Percentiles rank a stretch among this genome's conserved stretches.
phyloP scores from a whole-genome alignment of 2,113 vertebrate genomes.

The Ibidorhyncha struthersii region DNA sequence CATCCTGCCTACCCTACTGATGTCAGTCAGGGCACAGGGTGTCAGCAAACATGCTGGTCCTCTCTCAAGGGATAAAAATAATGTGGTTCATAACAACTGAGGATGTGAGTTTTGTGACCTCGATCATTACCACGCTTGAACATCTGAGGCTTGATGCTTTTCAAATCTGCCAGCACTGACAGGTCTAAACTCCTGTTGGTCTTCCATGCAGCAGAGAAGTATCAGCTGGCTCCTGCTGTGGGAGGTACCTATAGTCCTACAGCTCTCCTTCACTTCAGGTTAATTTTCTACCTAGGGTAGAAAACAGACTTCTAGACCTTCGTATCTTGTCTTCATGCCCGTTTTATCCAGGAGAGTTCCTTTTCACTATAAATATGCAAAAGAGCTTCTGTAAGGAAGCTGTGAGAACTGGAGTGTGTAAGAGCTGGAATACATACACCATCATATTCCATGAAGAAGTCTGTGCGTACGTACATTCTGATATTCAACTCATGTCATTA shows the following conservation, averaged over 20 bases:
- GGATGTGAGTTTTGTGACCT: background rate
- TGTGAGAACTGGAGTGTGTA: background rate
- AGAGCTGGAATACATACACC: background rate
- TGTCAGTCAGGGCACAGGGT: too few relatives aligned
- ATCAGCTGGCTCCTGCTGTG: background rate
- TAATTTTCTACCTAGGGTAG: background rate
- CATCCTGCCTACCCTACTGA: rapidly evolving
- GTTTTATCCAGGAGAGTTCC: background rate
- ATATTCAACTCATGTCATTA: background rate
- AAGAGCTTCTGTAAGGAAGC: background rate
- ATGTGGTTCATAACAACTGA: background rate
- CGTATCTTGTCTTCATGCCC: background rate
- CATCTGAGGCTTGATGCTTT: background rate
- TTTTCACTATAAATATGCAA: background rate
- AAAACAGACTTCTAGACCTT: background rate
- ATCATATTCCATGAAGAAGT: background rate
- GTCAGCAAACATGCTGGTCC: rapidly evolving
- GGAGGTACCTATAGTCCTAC: background rate
- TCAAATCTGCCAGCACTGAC: background rate
- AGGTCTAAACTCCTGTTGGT: background rate
- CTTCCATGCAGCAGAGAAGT: background rate
- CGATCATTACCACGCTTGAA: background rate
- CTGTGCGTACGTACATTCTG: rapidly evolving
- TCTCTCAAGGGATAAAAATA: background rate
- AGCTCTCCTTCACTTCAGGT: background rate